Percentiles rank a stretch among this genome's conserved stretches.
phyloP scores from a whole-genome alignment of 2,888 invertebrate genomes.

The Drosophila cognata region DNA sequence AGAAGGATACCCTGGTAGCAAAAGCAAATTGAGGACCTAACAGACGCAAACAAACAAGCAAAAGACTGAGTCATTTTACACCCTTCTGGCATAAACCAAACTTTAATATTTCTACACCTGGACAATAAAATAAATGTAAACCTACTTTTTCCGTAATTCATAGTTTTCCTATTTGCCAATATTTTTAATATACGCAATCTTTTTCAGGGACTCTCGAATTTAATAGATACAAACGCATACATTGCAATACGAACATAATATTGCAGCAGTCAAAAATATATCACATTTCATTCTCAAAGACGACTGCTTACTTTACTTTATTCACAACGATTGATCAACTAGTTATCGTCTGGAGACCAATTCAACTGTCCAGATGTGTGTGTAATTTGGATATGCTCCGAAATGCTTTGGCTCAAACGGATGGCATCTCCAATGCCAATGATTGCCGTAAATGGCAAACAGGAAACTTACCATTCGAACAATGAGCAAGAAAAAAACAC shows the following conservation, averaged over 20 bases:
- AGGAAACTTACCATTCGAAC: background rate
- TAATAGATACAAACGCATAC: background rate
- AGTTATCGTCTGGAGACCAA: background rate
- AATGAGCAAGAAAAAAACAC: background rate
- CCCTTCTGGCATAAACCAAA: background rate
- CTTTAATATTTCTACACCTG: background rate
- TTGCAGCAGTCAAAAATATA: too few species aligned
- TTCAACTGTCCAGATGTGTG: background rate
- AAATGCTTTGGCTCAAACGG: background rate
- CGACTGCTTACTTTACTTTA: too few species aligned
- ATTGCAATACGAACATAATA: background rate
- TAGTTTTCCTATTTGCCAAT: background rate
- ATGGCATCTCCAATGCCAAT: conserved; percentile 16
- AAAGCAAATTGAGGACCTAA: too few species aligned
- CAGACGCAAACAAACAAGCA: background rate
- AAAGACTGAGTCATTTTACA: background rate
- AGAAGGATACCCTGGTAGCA: too few species aligned
- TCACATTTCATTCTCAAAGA: too few species aligned
- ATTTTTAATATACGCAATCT: background rate
- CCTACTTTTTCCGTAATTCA: background rate
- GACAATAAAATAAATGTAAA: background rate
- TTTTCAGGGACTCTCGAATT: background rate
- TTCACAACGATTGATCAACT: too few species aligned
- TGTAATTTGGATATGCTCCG: background rate
- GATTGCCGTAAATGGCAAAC: conserved; percentile 13